Evolutionary conservation across 92 coral and sea anemone species (phyloP).

Genomic region (Heteractis magnifica): DNA sequence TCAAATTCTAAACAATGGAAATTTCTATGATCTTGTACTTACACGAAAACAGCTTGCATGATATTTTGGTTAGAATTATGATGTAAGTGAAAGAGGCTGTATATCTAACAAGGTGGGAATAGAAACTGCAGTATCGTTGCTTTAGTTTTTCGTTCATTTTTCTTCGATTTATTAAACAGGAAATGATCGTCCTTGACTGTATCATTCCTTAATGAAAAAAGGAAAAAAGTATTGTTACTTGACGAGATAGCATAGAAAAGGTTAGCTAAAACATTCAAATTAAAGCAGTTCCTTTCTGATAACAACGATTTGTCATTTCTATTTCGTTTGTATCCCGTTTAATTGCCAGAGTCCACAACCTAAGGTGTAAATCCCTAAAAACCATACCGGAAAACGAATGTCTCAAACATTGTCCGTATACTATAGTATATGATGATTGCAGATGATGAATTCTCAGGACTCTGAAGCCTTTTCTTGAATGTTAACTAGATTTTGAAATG

Average conservation of each 20-base stretch:
- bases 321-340: conserved; percentile 1
- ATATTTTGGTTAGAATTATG: conserved; percentile 3
- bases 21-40: conserved; percentile 4
- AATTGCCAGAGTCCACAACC: conserved; percentile 5
- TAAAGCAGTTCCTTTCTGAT: conserved; percentile 7
- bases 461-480: conserved; percentile 16
- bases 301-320: neutral
- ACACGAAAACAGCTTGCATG: conserved; percentile 1
- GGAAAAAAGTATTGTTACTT: neutral
- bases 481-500: conserved; percentile 1
- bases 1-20: conserved; percentile 1
- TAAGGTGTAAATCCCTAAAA: conserved; percentile 12
- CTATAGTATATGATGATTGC: neutral
- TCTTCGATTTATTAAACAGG: conserved; percentile 14
- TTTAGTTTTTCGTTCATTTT: neutral
- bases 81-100: conserved; percentile 3
- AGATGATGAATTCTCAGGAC: conserved; percentile 17
- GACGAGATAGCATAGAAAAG: conserved; percentile 13
- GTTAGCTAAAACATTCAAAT: conserved; percentile 9
- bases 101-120: conserved; percentile 5
- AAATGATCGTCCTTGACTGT: conserved; percentile 12
- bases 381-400: conserved; percentile 8
- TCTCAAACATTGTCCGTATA: neutral
- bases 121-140: neutral
- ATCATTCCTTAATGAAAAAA: conserved; percentile 16